Evolutionary conservation across 2,113 vertebrate genomes (phyloP).

Genomic region (Paracanthobrama guichenoti): DNA sequence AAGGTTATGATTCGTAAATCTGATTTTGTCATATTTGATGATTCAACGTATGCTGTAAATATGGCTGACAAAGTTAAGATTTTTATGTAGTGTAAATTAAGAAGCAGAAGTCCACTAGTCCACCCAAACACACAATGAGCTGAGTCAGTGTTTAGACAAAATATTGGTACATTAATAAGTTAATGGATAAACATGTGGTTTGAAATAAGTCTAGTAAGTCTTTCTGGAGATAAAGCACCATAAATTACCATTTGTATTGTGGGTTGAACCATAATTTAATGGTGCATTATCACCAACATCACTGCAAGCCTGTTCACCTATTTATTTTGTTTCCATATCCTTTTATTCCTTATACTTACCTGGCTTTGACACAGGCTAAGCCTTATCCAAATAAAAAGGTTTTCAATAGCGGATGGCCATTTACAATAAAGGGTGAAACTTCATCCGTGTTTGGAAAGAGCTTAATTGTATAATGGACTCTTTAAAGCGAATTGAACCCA

Average conservation of each 20-base stretch:
- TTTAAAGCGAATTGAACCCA: slow-evolving; percentile 16
- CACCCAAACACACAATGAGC: background rate
- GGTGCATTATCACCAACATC: background rate
- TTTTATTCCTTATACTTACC: background rate
- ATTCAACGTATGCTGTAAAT: background rate
- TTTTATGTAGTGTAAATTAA: background rate
- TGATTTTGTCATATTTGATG: background rate
- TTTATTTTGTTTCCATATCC: slow-evolving; percentile 5
- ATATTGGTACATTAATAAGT: background rate
- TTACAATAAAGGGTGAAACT: slow-evolving; percentile 7
- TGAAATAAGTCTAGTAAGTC: background rate
- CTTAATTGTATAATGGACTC: slow-evolving; percentile 13
- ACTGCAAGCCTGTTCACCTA: background rate
- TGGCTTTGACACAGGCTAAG: background rate
- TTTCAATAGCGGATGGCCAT: slow-evolving; percentile 21
- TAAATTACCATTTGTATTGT: background rate
- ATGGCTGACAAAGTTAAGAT: background rate
- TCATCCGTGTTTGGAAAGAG: slow-evolving; percentile 12
- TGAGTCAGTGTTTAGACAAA: too few species aligned
- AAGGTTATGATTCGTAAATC: background rate
- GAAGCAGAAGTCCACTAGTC: background rate
- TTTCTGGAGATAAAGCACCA: background rate
- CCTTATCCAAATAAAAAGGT: slow-evolving; percentile 19
- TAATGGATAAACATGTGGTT: background rate
- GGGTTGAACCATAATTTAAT: background rate